A percentile compares a stretch with the other conserved stretches of the same genome.
phyloP scores from a whole-genome alignment of 1,140 invertebrate species.

The Armadillidium nasatum region DNA sequence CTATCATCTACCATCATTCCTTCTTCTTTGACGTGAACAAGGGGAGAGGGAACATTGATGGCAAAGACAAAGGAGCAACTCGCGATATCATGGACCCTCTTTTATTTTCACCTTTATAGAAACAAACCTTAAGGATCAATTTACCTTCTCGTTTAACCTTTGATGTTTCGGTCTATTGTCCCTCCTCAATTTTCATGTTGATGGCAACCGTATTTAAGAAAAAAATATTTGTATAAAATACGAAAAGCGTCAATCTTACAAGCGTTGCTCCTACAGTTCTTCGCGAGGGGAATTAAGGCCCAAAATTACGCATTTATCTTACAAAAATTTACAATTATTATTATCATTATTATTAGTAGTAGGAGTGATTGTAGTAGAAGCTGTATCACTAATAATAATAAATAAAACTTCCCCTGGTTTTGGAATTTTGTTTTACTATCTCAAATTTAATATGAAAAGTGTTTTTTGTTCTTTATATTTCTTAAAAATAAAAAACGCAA shows the following conservation, averaged over 20 bases:
- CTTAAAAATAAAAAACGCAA: too few species aligned
- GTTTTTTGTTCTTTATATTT: too few species aligned
- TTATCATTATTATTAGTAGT: too few species aligned
- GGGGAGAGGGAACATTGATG: neutral
- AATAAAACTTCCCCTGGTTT: too few species aligned
- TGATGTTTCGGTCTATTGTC: neutral
- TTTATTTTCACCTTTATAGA: neutral
- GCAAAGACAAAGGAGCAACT: neutral
- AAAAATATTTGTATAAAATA: slow-evolving; percentile 12
- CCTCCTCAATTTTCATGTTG: neutral
- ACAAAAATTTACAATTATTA: too few species aligned
- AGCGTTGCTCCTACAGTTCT: neutral
- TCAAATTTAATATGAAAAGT: too few species aligned
- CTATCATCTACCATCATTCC: slow-evolving; percentile 2
- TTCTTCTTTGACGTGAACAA: neutral
- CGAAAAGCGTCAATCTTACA: neutral
- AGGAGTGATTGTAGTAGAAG: too few species aligned
- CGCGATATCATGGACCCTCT: too few species aligned
- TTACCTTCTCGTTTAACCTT: neutral
- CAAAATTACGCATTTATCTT: neutral
- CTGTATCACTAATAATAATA: too few species aligned
- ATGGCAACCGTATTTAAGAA: slow-evolving; percentile 10
- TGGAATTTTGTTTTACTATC: too few species aligned
- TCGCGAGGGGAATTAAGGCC: neutral
- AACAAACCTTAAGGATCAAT: neutral